Conservation (phyloP, 2,113 vertebrate genomes). For the Proterorhinus semilunaris region DNA sequence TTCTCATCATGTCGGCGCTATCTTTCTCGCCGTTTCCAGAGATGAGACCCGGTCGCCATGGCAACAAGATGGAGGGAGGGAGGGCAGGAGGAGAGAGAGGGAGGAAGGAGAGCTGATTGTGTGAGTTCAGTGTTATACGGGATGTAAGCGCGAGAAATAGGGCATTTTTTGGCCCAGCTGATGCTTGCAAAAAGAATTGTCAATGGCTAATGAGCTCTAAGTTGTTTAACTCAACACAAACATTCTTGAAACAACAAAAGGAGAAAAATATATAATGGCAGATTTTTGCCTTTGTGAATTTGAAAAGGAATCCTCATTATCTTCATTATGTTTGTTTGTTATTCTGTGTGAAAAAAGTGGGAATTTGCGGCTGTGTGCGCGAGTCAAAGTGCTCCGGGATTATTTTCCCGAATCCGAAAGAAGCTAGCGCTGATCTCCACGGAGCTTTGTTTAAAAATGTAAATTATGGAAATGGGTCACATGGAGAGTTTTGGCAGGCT, state of each 20-base stretch:
- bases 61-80: constrained; percentile 74
- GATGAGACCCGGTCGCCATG: constrained; percentile 78
- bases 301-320: constrained; percentile 41
- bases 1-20: constrained; percentile 48
- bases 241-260: constrained; percentile 16
- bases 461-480: constrained; percentile 81
- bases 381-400: constrained; percentile 37
- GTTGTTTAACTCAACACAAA: constrained; percentile 37
- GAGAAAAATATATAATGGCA: constrained; percentile 44
- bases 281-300: constrained; percentile 39
- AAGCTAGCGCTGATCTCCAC: constrained; percentile 52
- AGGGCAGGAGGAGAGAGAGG: constrained; percentile 52
- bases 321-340: constrained; percentile 44
- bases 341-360: constrained; percentile 4
- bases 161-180: constrained; percentile 58
- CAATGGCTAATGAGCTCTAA: constrained; percentile 53
- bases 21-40: constrained; percentile 61
- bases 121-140: constrained; percentile 57
- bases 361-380: constrained; percentile 7
- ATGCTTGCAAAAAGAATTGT: constrained; percentile 46
- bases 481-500: constrained; percentile 64
- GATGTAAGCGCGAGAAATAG: constrained; percentile 68
- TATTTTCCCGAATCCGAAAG: constrained; percentile 53
- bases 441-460: constrained; percentile 73
- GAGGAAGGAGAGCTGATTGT: constrained; percentile 32